Evolutionary conservation across 2,888 invertebrate genomes (phyloP), one percentile per base, ranked within the genome.

Genomic region (Dorcus hopei): DNA sequence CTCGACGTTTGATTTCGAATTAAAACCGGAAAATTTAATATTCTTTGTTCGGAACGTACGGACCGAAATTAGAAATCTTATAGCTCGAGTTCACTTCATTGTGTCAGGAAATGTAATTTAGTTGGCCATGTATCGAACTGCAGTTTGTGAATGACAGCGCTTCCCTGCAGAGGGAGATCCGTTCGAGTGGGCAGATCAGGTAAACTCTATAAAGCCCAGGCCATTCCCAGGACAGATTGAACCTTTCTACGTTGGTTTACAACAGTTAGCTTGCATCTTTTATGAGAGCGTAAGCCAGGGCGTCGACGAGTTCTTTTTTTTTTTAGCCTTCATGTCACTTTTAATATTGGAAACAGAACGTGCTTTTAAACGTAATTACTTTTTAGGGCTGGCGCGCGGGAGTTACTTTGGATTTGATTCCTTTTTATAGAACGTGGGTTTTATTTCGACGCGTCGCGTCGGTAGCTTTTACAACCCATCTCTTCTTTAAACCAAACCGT

Each of bases 181-280:
- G 57, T 52, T 57, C 57, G 57, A 52, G 52, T 40, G 52, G 47
- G 48, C 51, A 51, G 47, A 33, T 51, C 57, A 57, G 57, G 63
- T 63, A 61, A 49, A 57, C 58, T 57, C 51, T 54, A 63, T 54
- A 60, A 57, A 63, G 50, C 58, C 60, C 19, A 39, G 52, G 57
- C 64, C 9, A 51, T 48, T 58, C 60, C 54, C 55, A 50, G 47
- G 54, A 49, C 61, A 58, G 60, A 64, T 61, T 64, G 64, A 56
- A 59, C 57, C 57, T 51, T 49, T 59, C 51, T 49, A 51, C 54
- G 58, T 53, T 33, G 26, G 26, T 33, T 55, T 52, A 58, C 61
- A 62, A 60, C 57, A 58, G 57, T 59, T 61, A 62, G 52, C 57
- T 57, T 64, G 54, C 62, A 64, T 62, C 58, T 59, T 62, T 62